phyloP scores from a whole-genome alignment of 2,113 vertebrate genomes.

The Grallaria varia region DNA sequence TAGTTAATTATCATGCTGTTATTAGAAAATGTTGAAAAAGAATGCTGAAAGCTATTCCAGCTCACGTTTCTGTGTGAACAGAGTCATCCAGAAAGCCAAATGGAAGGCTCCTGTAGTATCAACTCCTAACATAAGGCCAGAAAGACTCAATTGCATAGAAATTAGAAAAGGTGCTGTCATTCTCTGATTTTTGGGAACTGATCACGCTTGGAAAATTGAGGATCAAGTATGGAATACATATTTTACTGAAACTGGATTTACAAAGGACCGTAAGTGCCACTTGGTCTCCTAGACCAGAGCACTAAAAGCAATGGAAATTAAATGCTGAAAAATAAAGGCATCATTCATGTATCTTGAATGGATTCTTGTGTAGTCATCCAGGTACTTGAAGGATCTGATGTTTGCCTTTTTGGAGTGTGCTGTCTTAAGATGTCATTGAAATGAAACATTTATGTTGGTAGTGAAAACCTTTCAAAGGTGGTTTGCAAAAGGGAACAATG shows the following conservation, averaged over 20 bases:
- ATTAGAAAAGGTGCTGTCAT: background rate
- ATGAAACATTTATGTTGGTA: background rate
- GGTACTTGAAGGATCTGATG: background rate
- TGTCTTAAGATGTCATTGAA: background rate
- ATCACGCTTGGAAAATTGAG: background rate
- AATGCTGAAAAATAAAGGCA: background rate
- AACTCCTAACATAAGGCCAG: background rate
- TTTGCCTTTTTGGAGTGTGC: constrained; percentile 6
- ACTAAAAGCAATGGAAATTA: background rate
- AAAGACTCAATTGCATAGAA: background rate
- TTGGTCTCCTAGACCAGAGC: background rate
- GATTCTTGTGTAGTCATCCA: background rate
- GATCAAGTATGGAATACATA: background rate
- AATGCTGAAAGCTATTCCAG: background rate
- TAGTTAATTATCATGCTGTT: background rate
- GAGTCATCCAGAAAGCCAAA: background rate
- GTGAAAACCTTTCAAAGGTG: background rate
- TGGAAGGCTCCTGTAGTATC: background rate
- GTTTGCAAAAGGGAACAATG: background rate
- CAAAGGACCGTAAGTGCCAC: background rate
- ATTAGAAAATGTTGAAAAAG: background rate
- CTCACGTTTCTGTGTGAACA: background rate
- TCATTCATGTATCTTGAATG: background rate
- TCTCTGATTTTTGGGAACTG: background rate
- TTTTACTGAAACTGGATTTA: background rate